Base-by-base conservation (phyloP, 92 coral and sea anemone genomes). In the Epizoanthus rinbou region DNA sequence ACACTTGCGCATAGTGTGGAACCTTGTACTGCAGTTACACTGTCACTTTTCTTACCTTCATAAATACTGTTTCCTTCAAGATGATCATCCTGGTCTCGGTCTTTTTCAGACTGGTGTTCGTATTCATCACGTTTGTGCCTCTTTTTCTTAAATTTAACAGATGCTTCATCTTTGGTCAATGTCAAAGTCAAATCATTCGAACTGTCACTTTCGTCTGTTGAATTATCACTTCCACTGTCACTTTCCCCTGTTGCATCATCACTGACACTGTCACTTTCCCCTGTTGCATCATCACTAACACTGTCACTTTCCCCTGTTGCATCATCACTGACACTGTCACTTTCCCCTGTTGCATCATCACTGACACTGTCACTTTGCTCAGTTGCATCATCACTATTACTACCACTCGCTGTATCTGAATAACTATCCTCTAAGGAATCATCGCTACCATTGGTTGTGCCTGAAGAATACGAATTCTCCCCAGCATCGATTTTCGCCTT, bases 301-400 rank as follows among this genome's bases (percentile, higher is more conserved):
- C 52, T 45, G 52, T 6, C 52, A 45, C 52, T 45, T 45, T 45
- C 52, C 52, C 6, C 52, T 6, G 52, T 45, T 45, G 10, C 8
- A 45, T 63, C 69, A 63, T 15, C 69, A 7, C 24, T 21, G 2
- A 0, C 24, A 64, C 35, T 17, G 69, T 64, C 69, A 64, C 69
- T 64, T 22, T 64, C 11, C 21, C 11, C 69, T 15, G 69, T 21
- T 21, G 69, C 14, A 64, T 28, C 35, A 22, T 21, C 15, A 21
- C 35, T 22, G 17, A 10, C 69, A 64, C 69, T 64, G 69, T 63
- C 69, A 63, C 69, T 63, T 21, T 63, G 10, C 69, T 8, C 69
- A 8, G 69, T 21, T 21, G 69, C 14, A 64, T 28, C 35, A 7
- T 21, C 15, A 21, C 14, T 6, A 14, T 10, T 21, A 17, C 54